Percentiles rank a stretch among this genome's conserved stretches.
These are phyloP conservation scores for Xenopus petersii DNA, from an alignment of 2,797 vertebrate genomes.

Conservation along the genomic window DNA sequence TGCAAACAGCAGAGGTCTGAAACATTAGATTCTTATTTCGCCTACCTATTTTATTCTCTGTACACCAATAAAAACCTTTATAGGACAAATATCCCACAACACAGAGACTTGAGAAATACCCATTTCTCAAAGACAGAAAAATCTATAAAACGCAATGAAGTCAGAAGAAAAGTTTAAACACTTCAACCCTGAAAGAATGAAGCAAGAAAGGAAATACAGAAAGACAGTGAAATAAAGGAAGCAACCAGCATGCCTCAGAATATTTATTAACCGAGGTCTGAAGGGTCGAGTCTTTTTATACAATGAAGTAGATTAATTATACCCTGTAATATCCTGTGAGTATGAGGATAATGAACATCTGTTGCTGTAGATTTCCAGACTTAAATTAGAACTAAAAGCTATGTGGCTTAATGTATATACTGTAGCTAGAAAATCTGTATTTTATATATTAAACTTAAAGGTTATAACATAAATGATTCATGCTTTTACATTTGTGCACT, in stretches of 20 bases:
- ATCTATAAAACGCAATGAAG: slow-evolving; percentile 44
- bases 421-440: too few species aligned
- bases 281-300: not conserved
- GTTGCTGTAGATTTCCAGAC: too few species aligned
- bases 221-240: slow-evolving; percentile 36
- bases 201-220: slow-evolving; percentile 24
- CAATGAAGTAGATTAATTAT: too few species aligned
- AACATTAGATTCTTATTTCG: slow-evolving; percentile 36
- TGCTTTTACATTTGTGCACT: too few species aligned
- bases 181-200: slow-evolving; percentile 30
- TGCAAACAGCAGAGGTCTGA: slow-evolving; percentile 35
- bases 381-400: too few species aligned
- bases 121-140: slow-evolving; percentile 35
- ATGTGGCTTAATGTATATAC: too few species aligned
- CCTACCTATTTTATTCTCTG: slow-evolving; percentile 36
- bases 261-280: slow-evolving; percentile 21
- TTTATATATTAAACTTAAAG: too few species aligned
- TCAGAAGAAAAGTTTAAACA: slow-evolving; percentile 43
- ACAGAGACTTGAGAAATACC: slow-evolving; percentile 33
- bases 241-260: slow-evolving; percentile 22
- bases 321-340: too few species aligned
- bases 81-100: slow-evolving; percentile 35
- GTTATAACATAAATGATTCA: too few species aligned
- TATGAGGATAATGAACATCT: not conserved
- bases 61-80: slow-evolving; percentile 40